These are phyloP conservation scores for Trypoxylus dichotomus DNA, from an alignment of 1,140 invertebrate species.

Conservation along the genomic window DNA sequence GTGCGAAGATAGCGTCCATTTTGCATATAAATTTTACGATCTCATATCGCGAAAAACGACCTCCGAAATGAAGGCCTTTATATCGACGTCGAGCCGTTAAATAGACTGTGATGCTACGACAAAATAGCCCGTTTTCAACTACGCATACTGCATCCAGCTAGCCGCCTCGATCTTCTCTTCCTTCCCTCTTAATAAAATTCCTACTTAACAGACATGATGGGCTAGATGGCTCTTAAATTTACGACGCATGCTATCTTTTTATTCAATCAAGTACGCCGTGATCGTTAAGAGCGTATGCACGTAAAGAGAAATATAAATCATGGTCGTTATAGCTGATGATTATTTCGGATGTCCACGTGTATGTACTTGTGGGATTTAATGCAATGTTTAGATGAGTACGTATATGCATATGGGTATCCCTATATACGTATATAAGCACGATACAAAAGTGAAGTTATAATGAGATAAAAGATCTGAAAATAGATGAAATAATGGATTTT, in stretches of 20 bases:
- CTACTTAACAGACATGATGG: conserved; percentile 2
- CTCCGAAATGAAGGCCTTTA: not conserved
- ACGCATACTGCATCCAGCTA: not conserved
- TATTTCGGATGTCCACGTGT: conserved; percentile 1
- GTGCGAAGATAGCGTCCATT: not conserved
- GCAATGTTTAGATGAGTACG: not conserved
- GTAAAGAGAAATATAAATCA: not conserved
- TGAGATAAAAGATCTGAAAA: too few relatives aligned
- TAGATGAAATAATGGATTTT: too few relatives aligned
- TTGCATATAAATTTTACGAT: conserved; percentile 7
- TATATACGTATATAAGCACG: not conserved
- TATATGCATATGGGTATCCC: not conserved
- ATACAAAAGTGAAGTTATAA: too few relatives aligned
- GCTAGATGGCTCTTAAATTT: not conserved
- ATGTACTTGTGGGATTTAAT: not conserved
- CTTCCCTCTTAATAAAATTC: conserved; percentile 3
- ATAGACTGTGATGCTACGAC: not conserved
- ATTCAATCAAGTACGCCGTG: not conserved
- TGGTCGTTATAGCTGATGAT: not conserved
- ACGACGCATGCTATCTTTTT: not conserved
- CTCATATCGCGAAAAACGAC: conserved; percentile 1
- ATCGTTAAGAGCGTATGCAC: not conserved
- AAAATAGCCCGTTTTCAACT: not conserved
- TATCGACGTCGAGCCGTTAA: not conserved
- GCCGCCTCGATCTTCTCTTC: not conserved